A percentile compares a stretch with the other conserved stretches of the same genome.
These are phyloP conservation scores for Achroia grisella DNA, from an alignment of 1,140 invertebrate species.

Conservation along the genomic window DNA sequence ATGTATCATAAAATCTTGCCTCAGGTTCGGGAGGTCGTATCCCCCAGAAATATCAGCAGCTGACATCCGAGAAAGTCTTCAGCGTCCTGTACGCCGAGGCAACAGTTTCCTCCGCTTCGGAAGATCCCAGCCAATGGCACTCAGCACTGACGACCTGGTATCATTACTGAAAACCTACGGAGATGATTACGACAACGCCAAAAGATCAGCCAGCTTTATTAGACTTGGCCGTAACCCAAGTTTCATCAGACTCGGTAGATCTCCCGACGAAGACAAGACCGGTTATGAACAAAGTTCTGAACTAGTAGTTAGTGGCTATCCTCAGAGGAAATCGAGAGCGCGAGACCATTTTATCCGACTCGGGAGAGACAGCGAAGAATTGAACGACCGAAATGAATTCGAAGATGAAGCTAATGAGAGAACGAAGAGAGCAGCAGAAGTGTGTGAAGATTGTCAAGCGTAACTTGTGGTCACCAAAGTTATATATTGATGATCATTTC, in stretches of 20 bases:
- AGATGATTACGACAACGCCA: constrained; percentile 50
- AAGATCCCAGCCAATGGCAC: constrained; percentile 43
- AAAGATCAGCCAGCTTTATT: constrained; percentile 48
- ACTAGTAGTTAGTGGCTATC: constrained; percentile 38
- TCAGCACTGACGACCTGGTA: constrained; percentile 52
- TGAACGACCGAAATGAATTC: constrained; percentile 22
- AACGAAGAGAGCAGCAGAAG: constrained; percentile 42
- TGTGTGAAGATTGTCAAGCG: constrained; percentile 47
- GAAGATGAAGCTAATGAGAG: constrained; percentile 35
- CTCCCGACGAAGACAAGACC: constrained; percentile 35
- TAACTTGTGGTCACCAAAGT: constrained; percentile 23
- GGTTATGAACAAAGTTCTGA: constrained; percentile 41
- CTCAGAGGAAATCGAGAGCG: constrained; percentile 54
- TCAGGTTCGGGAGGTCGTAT: constrained; percentile 58
- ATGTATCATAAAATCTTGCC: too few species aligned
- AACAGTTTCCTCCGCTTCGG: constrained; percentile 61
- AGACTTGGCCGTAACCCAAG: constrained; percentile 50
- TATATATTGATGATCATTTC: too few species aligned
- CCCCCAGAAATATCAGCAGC: constrained; percentile 50
- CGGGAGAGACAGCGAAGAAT: constrained; percentile 51
- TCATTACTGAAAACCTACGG: constrained; percentile 46
- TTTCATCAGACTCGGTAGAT: constrained; percentile 56
- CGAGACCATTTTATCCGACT: constrained; percentile 59
- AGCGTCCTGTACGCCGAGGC: constrained; percentile 39
- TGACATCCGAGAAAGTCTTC: constrained; percentile 46